Base-by-base conservation (phyloP, 2,888 invertebrate species). In the Torymus texanus region DNA sequence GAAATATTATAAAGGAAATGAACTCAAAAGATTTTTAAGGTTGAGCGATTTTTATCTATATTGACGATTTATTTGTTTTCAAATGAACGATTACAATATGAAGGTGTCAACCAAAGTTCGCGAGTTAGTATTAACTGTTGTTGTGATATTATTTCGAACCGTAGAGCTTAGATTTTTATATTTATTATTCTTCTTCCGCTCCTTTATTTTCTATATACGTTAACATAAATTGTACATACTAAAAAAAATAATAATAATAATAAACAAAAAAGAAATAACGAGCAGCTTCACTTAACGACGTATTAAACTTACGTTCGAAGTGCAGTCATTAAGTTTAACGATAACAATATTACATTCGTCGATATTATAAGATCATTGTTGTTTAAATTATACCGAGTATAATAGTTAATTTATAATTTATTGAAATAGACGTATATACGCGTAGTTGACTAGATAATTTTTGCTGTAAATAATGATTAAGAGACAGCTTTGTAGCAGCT, bases 71-170 rank as follows among this genome's bases (percentile, higher is more conserved):
- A 18, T 62, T 29, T 71, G 77, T 55, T 70, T 56, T 41, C 51
- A 53, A 75, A 51, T 51, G 71, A 81, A 71, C 71, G 79, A 83
- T 78, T 76, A 79, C 21, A 66, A 84, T 71, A 83, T 83, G 58
- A 82, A 74, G 83, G 82, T 83, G 78, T 81, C 85, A 85, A 87
- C 87, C 87, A 88, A 87, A 87, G 87, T 67, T 66, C 41, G 85
- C 85, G 84, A 84, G 81, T 82, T 84, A 85, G 82, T 85, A 83
- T 85, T 86, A 84, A 84, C 84, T 84, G 82, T 85, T 85, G 84
- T 86, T 86, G 86, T 87, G 86, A 86, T 86, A 86, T 84, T 84
- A 75, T 81, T 78, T 81, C 66, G 56, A 81, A 50, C 59, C 59
- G 68, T 68, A 59, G 65, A 71, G 67, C 29, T 63, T 51, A 71